Evolutionary conservation across 2,888 invertebrate genomes (phyloP), one percentile per base, ranked within the genome.

Genomic region (Hyalella azteca): DNA sequence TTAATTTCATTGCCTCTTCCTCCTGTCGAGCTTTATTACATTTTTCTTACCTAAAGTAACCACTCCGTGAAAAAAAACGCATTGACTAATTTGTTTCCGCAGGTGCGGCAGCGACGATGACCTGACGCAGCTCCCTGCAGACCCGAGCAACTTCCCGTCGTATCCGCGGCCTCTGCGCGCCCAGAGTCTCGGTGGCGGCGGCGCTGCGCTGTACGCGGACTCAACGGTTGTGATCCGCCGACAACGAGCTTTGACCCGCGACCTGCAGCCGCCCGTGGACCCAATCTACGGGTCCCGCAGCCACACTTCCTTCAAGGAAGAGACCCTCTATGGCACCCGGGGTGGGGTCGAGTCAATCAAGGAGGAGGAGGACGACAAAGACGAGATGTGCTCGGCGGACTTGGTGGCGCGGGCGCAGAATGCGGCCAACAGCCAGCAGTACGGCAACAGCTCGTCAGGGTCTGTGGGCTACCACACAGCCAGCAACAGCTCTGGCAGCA

Each of bases 61-160:
- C n/a, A n/a, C n/a, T n/a, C n/a, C n/a, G n/a, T n/a, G n/a, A n/a
- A n/a, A n/a, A n/a, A n/a, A n/a, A n/a, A n/a, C n/a, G n/a, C n/a
- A n/a, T n/a, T n/a, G n/a, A n/a, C n/a, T 49, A 50, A 22, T 54
- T 54, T 22, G 0, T 26, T 3, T 19, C 3, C 22, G 26, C 81
- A 83, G 81, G 32, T 82, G 80, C 66, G 79, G 79, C 73, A 84
- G 84, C 66, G 84, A 80, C 54, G 84, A 84, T 54, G 82, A 84
- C 60, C 77, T 84, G 9, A 79, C 80, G 7, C 84, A 82, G 49
- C 79, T 82, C 29, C 84, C 84, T 26, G 80, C 77, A 5, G 84
- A 84, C 40, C 78, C 81, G 5, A 73, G 54, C 48, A 73, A 79
- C 32, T 75, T 75, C 45, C 75, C 75, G 22, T 75, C 75, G 9